Conservation (phyloP, 1,140 invertebrate genomes). For the Streblospio benedicti region DNA sequence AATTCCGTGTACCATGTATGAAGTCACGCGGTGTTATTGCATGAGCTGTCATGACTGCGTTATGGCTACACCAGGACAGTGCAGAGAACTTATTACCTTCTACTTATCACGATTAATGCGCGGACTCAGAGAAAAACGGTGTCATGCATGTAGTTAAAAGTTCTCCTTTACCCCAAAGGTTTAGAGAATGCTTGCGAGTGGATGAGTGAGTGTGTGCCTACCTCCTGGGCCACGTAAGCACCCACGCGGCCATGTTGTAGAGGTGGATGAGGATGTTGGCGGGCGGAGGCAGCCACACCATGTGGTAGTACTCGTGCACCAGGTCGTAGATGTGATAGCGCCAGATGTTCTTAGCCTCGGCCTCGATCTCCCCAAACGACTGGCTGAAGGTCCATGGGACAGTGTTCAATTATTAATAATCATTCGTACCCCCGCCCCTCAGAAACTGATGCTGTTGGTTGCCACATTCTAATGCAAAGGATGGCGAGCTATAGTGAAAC, state of each 20-base stretch:
- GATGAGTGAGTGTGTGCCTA: not conserved
- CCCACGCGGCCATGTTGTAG: not conserved
- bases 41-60: not conserved
- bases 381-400: not conserved
- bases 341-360: not conserved
- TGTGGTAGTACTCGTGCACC: conserved; percentile 5
- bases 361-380: not conserved
- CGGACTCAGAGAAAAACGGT: not conserved
- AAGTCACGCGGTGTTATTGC: too few relatives aligned
- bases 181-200: not conserved
- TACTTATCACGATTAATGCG: not conserved
- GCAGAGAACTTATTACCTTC: not conserved
- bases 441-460: not conserved
- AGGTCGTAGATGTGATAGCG: not conserved
- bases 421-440: not conserved
- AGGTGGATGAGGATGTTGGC: not conserved
- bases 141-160: not conserved
- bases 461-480: not conserved
- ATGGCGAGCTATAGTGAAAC: not conserved
- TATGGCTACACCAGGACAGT: not conserved
- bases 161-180: not conserved
- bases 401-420: not conserved
- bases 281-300: conserved; percentile 5
- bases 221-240: not conserved
- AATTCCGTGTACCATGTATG: too few relatives aligned